Evolutionary conservation across 2,888 invertebrate species (phyloP).

Genomic region (Rhagophthalmus giganteus): DNA sequence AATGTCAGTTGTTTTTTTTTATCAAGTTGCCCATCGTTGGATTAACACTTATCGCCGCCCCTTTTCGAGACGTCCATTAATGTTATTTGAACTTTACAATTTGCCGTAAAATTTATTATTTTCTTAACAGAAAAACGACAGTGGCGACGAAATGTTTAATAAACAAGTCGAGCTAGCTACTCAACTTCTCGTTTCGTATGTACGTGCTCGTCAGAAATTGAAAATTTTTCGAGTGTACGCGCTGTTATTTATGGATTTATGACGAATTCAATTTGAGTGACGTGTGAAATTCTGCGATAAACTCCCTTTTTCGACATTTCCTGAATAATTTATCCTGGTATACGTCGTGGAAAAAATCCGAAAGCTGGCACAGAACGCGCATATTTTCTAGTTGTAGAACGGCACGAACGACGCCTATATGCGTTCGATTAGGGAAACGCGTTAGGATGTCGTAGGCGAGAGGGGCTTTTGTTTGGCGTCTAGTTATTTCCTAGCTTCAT

Average conservation of each 20-base stretch:
- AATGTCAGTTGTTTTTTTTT: no score
- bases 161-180: no score
- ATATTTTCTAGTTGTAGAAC: conserved; percentile 1
- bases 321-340: conserved; percentile 20
- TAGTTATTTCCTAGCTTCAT: conserved; percentile 14
- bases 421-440: conserved; percentile 1
- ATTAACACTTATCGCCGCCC: no score
- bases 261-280: conserved; percentile 22
- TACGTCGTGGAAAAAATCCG: conserved; percentile 7
- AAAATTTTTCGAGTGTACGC: not conserved
- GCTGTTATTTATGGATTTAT: conserved; percentile 18
- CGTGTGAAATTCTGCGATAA: conserved; percentile 21
- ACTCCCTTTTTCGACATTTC: conserved; percentile 14
- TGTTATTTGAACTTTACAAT: no score
- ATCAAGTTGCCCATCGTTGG: no score
- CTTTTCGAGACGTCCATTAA: no score
- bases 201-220: no score
- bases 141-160: no score
- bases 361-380: conserved; percentile 5
- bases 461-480: conserved; percentile 3
- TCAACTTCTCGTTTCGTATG: no score
- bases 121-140: no score
- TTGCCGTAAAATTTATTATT: no score
- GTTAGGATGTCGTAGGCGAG: not conserved
- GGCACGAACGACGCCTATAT: not conserved